Conservation (phyloP, 2,113 vertebrate species). For the Eurystomus gularis region DNA sequence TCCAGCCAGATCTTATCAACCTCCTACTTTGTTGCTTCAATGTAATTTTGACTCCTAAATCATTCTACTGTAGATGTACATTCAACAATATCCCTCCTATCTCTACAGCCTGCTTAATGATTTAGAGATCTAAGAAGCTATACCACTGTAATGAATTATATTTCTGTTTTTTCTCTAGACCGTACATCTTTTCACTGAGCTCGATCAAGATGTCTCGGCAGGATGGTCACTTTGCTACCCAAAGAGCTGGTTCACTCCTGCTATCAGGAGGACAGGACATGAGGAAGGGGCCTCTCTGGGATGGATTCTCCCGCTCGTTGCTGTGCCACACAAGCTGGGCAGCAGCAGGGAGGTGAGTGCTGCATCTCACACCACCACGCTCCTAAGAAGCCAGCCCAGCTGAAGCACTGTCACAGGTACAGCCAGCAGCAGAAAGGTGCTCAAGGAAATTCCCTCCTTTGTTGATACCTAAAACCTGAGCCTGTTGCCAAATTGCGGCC, state of each 20-base stretch:
- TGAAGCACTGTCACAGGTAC: too few species aligned
- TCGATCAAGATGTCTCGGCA: not conserved
- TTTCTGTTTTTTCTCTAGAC: not conserved
- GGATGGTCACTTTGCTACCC: rapidly evolving
- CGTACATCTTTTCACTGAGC: not conserved
- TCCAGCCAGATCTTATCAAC: not conserved
- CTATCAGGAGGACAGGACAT: rapidly evolving
- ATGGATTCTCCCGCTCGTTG: not conserved
- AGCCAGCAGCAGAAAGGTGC: too few species aligned
- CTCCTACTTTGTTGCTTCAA: not conserved
- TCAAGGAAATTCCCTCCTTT: too few species aligned
- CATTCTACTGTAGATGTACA: not conserved
- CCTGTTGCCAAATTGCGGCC: not conserved
- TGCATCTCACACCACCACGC: too few species aligned
- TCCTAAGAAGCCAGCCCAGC: too few species aligned
- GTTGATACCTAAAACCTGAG: too few species aligned
- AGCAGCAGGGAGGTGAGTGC: too few species aligned
- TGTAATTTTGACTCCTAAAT: not conserved
- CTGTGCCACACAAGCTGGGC: too few species aligned
- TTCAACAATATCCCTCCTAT: not conserved
- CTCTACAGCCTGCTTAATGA: not conserved
- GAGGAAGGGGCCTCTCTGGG: not conserved
- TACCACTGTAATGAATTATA: not conserved
- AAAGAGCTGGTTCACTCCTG: not conserved
- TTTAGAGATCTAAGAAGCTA: not conserved